Base-by-base conservation (phyloP, 2,888 invertebrate species). In the Myopa tessellatipennis region DNA sequence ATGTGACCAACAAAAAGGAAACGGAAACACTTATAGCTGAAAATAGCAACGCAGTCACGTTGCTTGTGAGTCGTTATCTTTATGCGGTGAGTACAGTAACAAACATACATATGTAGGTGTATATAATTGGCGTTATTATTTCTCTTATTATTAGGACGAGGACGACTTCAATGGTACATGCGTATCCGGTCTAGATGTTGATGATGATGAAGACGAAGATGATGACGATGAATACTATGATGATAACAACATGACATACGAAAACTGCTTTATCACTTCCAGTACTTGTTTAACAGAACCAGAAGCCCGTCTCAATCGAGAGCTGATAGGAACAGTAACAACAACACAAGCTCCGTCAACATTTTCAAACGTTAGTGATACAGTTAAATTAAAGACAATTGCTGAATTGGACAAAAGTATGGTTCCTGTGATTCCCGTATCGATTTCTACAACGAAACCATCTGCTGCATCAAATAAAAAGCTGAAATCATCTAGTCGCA, bases 1-100 rank as follows among this genome's bases (percentile, higher is more conserved):
- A 92, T 83, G 91, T 92, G 36, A 91, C 91, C 76, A 92, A 90
- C 82, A 91, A 91, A 83, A 91, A 91, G 79, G 92, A 92, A 84
- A 92, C 92, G 0, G 92, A 92, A 86, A 89, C 90, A n/a, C 88
- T 92, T 45, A 92, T 93, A 82, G 91, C 91, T n/a, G 91, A 91
- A 83, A 91, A 91, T 82, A 90, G 90, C 80, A 90, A 89, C 82
- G 90, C 91, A 18, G 91, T 93, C 34, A 92, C 92, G 14, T 88
- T 92, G 69, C 88, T 92, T 71, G 91, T 92, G 81, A 92, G 92
- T 84, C 90, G 92, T 78, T 91, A 92, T 82, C 88, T 91, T 79
- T 91, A 90, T 83, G 90, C 90, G 86, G 92, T 92, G 87, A 86
- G 87, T 45, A 26, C 12, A 61, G 65, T 34, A 65, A 58, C 10